phyloP scores from a whole-genome alignment of 1,140 invertebrate genomes.

The Spodoptera frugiperda region DNA sequence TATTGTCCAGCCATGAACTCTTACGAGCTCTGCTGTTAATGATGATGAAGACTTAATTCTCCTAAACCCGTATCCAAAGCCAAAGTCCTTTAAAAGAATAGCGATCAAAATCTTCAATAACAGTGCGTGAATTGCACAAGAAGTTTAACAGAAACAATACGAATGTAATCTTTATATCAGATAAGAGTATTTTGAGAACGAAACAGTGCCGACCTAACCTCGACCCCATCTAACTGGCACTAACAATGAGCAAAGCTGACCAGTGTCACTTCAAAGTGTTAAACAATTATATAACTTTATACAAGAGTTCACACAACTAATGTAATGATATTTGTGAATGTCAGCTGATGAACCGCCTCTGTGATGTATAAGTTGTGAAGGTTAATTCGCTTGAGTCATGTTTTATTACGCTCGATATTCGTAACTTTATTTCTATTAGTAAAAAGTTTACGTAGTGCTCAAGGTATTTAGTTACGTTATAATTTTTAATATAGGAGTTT shows the following conservation, averaged over 20 bases:
- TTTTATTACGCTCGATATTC: too few relatives aligned
- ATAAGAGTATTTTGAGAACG: constrained; percentile 3
- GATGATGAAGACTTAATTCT: neutral
- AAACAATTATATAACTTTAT: constrained; percentile 29
- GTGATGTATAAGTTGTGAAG: neutral
- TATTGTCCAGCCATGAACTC: too few relatives aligned
- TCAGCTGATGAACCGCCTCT: neutral
- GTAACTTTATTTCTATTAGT: too few relatives aligned
- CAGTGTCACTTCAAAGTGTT: neutral
- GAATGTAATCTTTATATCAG: constrained; percentile 8
- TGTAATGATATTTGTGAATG: constrained; percentile 1
- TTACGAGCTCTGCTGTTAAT: neutral
- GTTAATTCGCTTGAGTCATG: neutral
- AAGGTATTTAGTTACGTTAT: too few relatives aligned
- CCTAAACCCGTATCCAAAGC: neutral
- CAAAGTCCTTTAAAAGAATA: neutral
- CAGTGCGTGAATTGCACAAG: constrained; percentile 29
- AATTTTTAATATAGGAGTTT: too few relatives aligned
- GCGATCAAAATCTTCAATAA: constrained; percentile 14
- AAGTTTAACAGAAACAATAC: constrained; percentile 18
- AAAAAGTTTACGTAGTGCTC: too few relatives aligned
- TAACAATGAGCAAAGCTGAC: constrained; percentile 12
- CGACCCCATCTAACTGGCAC: constrained; percentile 8
- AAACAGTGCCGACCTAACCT: constrained; percentile 15
- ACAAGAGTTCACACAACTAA: constrained; percentile 12